Evolutionary conservation across 2,113 vertebrate species (phyloP).

Genomic region (Montifringilla adamsi): DNA sequence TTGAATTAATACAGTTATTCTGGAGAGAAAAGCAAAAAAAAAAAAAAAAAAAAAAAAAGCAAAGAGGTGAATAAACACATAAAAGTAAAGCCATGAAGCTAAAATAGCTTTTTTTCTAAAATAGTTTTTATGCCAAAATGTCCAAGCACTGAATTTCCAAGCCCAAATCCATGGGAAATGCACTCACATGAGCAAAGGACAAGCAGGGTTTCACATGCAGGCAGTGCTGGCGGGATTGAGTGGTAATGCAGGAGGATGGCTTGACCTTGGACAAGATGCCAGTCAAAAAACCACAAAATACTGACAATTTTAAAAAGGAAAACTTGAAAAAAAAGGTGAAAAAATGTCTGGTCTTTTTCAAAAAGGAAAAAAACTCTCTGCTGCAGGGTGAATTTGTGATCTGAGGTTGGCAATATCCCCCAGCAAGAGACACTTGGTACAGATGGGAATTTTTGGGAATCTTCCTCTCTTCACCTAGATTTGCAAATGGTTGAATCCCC

Average conservation of each 20-base stretch:
- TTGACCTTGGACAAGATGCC: background rate
- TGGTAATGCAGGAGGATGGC: background rate
- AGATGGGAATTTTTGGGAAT: background rate
- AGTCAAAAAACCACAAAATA: background rate
- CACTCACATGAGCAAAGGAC: background rate
- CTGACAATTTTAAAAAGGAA: background rate
- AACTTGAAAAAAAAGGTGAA: background rate
- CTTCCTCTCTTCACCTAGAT: background rate
- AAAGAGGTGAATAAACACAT: background rate
- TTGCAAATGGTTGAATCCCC: background rate
- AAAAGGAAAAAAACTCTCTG: accelerated
- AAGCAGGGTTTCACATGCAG: background rate
- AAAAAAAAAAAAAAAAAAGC: too few relatives aligned
- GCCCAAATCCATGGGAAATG: background rate
- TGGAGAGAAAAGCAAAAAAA: too few relatives aligned
- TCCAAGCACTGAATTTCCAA: background rate
- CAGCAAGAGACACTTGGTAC: background rate
- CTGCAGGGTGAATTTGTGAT: background rate
- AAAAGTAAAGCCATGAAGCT: background rate
- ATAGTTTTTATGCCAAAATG: background rate
- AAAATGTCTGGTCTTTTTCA: background rate
- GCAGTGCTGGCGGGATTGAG: background rate
- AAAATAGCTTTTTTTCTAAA: background rate
- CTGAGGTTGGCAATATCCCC: background rate
- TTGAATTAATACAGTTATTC: background rate